These are phyloP conservation scores for Drosophila kuntzei DNA, from an alignment of 2,888 invertebrate genomes.

Conservation along the genomic window DNA sequence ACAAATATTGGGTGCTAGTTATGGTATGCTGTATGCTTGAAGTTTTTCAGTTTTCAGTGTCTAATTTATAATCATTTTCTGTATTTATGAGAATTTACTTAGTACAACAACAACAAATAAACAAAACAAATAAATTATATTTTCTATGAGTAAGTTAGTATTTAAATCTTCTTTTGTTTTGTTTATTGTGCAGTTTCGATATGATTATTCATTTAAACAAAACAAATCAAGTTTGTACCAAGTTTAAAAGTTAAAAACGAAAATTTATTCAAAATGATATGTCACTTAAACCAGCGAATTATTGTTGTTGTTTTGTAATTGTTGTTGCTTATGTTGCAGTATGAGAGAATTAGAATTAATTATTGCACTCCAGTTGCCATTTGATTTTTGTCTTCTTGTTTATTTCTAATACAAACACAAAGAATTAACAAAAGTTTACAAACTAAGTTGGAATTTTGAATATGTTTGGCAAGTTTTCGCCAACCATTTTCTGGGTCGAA, in stretches of 20 bases:
- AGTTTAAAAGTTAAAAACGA: slow-evolving; percentile 16
- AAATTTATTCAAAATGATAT: slow-evolving; percentile 57
- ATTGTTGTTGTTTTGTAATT: slow-evolving; percentile 22
- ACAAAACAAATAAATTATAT: slow-evolving; percentile 28
- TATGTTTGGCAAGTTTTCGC: neutral
- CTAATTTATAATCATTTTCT: slow-evolving; percentile 16
- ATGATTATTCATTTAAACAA: slow-evolving; percentile 65
- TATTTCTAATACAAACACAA: slow-evolving; percentile 7
- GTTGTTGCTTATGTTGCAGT: slow-evolving; percentile 42
- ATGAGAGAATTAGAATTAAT: slow-evolving; percentile 62
- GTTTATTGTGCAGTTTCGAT: slow-evolving; percentile 65
- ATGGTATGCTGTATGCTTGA: slow-evolving; percentile 31
- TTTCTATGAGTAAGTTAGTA: slow-evolving; percentile 6
- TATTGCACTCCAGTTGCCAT: slow-evolving; percentile 75
- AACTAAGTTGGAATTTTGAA: slow-evolving; percentile 1
- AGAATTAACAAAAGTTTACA: slow-evolving; percentile 7
- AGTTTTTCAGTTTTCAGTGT: slow-evolving; percentile 25
- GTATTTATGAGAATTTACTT: slow-evolving; percentile 48
- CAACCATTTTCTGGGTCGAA: neutral
- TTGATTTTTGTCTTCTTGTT: slow-evolving; percentile 51
- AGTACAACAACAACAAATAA: slow-evolving; percentile 63
- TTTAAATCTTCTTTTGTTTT: slow-evolving; percentile 28
- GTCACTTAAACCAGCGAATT: slow-evolving; percentile 24
- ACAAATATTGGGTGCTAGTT: slow-evolving; percentile 38
- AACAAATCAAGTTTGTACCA: slow-evolving; percentile 42